These are phyloP conservation scores for Brachionus plicatilis DNA, from an alignment of 1,140 invertebrate species.

Conservation along the genomic window DNA sequence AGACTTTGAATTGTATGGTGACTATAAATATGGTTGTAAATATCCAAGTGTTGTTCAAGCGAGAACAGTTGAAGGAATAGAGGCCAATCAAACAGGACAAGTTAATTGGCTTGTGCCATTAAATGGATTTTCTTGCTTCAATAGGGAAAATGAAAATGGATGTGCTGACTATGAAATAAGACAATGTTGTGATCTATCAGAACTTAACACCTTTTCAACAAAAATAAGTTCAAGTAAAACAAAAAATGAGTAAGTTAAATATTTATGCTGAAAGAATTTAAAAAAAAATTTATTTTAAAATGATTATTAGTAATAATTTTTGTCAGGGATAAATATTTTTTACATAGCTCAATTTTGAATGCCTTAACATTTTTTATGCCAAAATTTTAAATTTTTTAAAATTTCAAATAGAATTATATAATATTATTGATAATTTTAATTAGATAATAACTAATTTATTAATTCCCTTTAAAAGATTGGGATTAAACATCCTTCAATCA, in stretches of 20 bases:
- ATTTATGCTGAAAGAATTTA: no score
- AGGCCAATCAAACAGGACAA: not conserved
- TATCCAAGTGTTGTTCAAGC: not conserved
- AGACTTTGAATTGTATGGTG: not conserved
- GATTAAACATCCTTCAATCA: no score
- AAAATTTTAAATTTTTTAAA: no score
- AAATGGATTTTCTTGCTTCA: conserved; percentile 28
- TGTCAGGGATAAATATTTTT: no score
- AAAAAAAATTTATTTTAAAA: not conserved
- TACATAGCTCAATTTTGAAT: no score
- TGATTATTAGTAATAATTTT: no score
- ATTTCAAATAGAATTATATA: no score
- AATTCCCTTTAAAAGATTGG: no score
- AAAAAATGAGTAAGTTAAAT: no score
- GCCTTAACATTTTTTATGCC: no score
- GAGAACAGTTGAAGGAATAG: not conserved
- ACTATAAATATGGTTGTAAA: not conserved
- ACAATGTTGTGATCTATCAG: not conserved
- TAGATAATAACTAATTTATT: no score
- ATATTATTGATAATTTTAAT: no score
- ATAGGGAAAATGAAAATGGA: not conserved
- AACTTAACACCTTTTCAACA: not conserved
- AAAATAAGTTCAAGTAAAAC: not conserved
- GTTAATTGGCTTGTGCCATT: not conserved
- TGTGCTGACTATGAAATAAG: conserved; percentile 21